phyloP scores from a whole-genome alignment of 2,113 vertebrate genomes.

The Erinaceus europaeus region DNA sequence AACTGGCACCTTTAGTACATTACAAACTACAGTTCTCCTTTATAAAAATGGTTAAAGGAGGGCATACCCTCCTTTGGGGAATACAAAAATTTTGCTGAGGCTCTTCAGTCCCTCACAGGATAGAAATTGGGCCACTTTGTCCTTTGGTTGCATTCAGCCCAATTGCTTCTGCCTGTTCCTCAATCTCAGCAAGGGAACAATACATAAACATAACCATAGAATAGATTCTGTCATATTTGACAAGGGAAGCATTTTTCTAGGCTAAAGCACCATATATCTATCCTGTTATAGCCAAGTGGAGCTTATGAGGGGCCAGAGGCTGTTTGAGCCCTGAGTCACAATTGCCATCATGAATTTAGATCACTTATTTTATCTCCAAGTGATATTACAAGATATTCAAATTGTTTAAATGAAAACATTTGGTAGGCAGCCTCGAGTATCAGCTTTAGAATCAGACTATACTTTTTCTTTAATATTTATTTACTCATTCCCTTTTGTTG shows the following conservation, averaged over 20 bases:
- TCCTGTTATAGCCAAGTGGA: not conserved
- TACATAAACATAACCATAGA: not conserved
- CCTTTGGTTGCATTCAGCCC: not conserved
- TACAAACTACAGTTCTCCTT: not conserved
- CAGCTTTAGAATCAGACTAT: too few species aligned
- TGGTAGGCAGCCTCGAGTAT: too few species aligned
- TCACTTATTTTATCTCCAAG: too few species aligned
- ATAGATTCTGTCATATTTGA: not conserved
- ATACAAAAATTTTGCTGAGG: not conserved
- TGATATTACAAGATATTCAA: too few species aligned
- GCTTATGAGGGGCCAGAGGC: not conserved
- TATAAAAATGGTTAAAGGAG: not conserved
- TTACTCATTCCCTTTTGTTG: too few species aligned
- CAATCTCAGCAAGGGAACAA: not conserved
- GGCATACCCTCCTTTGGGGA: not conserved
- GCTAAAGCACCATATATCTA: not conserved
- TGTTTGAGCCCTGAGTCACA: not conserved
- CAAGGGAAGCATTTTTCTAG: slow-evolving; percentile 20
- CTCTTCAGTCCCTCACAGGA: not conserved
- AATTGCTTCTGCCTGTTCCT: not conserved
- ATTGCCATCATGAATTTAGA: not conserved
- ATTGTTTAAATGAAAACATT: too few species aligned
- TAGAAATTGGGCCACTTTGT: not conserved
- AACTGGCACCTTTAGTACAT: not conserved
- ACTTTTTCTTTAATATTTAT: too few species aligned